Base-by-base conservation (phyloP, 2,797 vertebrate species). In the Sandelia bainsii region DNA sequence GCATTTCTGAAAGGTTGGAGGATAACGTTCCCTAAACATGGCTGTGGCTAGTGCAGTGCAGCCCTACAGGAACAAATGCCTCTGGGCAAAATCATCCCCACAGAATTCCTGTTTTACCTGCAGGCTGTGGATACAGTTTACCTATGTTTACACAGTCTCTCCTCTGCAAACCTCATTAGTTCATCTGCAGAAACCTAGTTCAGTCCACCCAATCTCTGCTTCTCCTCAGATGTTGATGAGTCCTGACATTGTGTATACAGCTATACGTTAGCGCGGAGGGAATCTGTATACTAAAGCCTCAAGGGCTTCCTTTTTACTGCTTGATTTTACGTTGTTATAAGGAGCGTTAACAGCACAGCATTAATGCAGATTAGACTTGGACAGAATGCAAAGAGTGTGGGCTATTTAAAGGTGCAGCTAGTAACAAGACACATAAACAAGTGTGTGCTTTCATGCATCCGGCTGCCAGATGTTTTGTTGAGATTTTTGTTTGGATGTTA, bases 1-100 rank as follows among this genome's bases (percentile, higher is more conserved):
- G 56, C 61, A 45, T 82, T 72, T 87, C 61, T 76, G 73, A 87
- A 81, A 82, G 83, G 78, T 79, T 85, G 69, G 67, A 48, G 79
- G 78, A 87, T 80, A 89, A 83, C 72, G 72, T 75, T 80, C 68
- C 61, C 65, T 68, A 63, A 90, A 90, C 85, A 86, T 69, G 80
- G 68, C 64, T 69, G 61, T 74, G 87, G 85, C 71, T 52, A 69
- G 86, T 69, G 77, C 75, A 74, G 77, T 8, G 62, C 80, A 74
- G 77, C 77, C 86, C 68, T 40, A 19, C 57, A 70, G 81, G 83
- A 87, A 79, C 69, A 85, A 69, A 68, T 0, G 83, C 86, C 88
- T 72, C 57, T 19, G 64, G 84, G 87, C 69, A 58, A 76, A 79
- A 81, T 58, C 79, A 42, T 80, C 75, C 85, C 79, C 22, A 37